Evolutionary conservation across 2,113 vertebrate species (phyloP).

Genomic region (Melanotaenia duboulayi): DNA sequence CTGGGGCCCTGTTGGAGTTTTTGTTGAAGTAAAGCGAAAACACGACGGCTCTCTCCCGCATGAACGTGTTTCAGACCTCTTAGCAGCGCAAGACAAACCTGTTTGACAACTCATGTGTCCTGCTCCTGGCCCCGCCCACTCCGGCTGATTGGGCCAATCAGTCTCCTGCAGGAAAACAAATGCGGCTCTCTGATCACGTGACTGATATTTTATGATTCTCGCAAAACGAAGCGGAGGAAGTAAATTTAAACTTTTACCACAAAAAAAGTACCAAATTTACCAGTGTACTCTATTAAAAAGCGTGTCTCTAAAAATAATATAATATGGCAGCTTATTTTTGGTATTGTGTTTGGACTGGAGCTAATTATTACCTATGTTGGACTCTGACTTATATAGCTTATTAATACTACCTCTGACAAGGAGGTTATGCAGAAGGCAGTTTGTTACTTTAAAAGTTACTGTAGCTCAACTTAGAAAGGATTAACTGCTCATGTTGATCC

Average conservation of each 20-base stretch:
- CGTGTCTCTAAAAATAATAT: no score
- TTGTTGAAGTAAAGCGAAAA: not conserved
- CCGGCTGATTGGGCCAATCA: constrained; percentile 45
- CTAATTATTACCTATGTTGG: not conserved
- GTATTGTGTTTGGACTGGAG: not conserved
- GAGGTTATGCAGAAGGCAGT: not conserved
- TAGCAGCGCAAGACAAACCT: constrained; percentile 68
- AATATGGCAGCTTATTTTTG: not conserved
- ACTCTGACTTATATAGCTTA: not conserved
- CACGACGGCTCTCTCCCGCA: not conserved
- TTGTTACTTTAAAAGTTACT: no score
- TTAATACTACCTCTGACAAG: not conserved
- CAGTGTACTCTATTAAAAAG: not conserved
- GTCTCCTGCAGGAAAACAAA: constrained; percentile 40
- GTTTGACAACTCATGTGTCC: constrained; percentile 70
- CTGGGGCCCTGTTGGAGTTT: not conserved
- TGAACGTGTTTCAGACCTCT: constrained; percentile 27
- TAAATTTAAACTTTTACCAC: not conserved
- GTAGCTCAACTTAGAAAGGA: no score
- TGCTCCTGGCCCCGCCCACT: constrained; percentile 51
- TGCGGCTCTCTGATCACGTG: constrained; percentile 45
- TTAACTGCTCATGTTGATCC: no score
- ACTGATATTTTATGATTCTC: not conserved
- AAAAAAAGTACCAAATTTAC: not conserved
- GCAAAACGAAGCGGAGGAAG: not conserved